A percentile compares a stretch with the other conserved stretches of the same genome.
These are phyloP conservation scores for Falco naumanni DNA, from an alignment of 2,797 vertebrate species.

Conservation along the genomic window DNA sequence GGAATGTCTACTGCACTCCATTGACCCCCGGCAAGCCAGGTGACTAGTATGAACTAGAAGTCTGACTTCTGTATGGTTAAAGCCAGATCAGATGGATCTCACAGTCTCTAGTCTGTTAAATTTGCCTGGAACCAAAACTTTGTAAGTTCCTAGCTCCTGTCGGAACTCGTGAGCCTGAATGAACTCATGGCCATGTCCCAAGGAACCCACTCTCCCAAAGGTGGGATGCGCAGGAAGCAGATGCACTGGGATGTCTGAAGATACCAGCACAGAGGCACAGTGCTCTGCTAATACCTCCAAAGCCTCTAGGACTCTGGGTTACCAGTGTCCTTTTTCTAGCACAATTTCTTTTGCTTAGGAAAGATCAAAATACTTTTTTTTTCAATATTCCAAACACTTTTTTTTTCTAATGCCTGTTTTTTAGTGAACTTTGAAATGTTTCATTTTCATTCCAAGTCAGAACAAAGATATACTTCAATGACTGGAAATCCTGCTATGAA, in stretches of 20 bases:
- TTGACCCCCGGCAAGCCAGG: neutral
- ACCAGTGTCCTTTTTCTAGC: neutral
- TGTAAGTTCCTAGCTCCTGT: neutral
- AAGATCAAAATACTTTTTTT: conserved; percentile 6
- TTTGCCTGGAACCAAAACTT: neutral
- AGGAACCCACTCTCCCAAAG: neutral
- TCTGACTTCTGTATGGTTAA: neutral
- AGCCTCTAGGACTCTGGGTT: neutral
- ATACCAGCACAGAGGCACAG: neutral
- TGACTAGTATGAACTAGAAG: neutral
- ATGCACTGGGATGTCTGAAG: neutral
- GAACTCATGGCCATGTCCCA: neutral
- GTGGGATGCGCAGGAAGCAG: neutral
- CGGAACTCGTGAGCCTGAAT: neutral
- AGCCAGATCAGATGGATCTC: neutral
- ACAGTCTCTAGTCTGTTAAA: neutral
- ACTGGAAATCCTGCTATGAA: conserved; percentile 64
- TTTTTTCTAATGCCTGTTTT: conserved; percentile 13
- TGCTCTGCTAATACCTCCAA: neutral
- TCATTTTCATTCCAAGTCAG: conserved; percentile 62
- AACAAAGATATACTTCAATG: conserved; percentile 70
- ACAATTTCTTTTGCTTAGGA: conserved; percentile 8
- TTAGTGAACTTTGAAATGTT: conserved; percentile 57
- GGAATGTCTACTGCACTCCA: neutral
- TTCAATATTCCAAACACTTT: conserved; percentile 19